These are phyloP conservation scores for Rhipidura dahli DNA, from an alignment of 2,113 vertebrate species.

Conservation along the genomic window DNA sequence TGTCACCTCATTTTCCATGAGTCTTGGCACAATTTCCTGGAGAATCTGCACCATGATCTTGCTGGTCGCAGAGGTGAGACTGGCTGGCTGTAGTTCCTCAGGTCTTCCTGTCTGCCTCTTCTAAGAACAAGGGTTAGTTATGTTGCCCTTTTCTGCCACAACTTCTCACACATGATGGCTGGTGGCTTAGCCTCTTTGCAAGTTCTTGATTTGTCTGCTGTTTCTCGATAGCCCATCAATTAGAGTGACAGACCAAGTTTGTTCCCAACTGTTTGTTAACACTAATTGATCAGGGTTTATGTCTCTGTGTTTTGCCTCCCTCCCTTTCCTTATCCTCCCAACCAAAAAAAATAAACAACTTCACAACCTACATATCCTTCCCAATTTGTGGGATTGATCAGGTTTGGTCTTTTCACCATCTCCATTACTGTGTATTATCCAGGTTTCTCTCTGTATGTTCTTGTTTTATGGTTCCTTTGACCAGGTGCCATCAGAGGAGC, in stretches of 20 bases:
- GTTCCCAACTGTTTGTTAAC: neutral
- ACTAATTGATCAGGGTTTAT: neutral
- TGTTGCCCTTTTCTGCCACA: neutral
- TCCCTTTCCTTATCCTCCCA: neutral
- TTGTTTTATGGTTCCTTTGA: neutral
- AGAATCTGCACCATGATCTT: neutral
- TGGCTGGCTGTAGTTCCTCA: neutral
- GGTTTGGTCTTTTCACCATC: neutral
- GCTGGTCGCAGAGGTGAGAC: neutral
- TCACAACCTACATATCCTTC: neutral
- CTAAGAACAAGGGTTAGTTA: neutral
- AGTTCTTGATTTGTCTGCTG: neutral
- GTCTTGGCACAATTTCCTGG: neutral
- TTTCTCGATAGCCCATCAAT: neutral
- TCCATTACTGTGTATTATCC: neutral
- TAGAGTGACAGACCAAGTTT: neutral
- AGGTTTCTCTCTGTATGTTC: neutral
- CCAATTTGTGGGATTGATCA: neutral
- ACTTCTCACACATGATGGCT: neutral
- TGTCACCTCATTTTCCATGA: neutral
- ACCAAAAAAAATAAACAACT: neutral
- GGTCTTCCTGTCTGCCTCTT: neutral
- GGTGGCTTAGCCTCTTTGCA: neutral
- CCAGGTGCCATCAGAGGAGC: neutral
- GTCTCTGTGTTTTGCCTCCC: neutral